These are phyloP conservation scores for Polietes domitor DNA, from an alignment of 2,888 invertebrate genomes.

Conservation along the genomic window DNA sequence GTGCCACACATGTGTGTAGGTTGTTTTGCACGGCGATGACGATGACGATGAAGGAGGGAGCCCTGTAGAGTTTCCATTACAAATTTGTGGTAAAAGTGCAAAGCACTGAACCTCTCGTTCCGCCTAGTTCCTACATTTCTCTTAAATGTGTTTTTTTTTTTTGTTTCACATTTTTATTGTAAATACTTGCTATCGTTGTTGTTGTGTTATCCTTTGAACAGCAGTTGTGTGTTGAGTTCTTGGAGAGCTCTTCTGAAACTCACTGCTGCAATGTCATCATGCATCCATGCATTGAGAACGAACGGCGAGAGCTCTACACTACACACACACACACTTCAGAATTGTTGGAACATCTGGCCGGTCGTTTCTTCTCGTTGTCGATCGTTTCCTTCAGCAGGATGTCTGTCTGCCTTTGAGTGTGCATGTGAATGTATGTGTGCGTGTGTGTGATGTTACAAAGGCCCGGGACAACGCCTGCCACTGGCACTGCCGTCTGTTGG, in stretches of 20 bases:
- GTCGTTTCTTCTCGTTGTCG: not conserved
- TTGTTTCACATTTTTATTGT: not conserved
- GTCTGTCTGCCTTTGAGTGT: not conserved
- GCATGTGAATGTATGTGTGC: not conserved
- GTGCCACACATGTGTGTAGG: no score
- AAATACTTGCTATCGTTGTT: not conserved
- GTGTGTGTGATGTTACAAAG: conserved; percentile 24
- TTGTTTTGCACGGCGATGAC: no score
- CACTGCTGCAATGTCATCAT: not conserved
- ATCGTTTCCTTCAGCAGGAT: conserved; percentile 27
- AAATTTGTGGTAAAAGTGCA: not conserved
- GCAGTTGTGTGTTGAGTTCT: conserved; percentile 27
- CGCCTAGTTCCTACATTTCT: not conserved
- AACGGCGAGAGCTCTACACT: not conserved
- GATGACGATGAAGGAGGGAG: no score
- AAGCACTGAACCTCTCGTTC: not conserved
- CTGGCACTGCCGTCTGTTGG: conserved; percentile 12
- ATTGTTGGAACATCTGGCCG: conserved; percentile 25
- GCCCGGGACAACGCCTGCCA: conserved; percentile 47
- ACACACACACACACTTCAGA: not conserved
- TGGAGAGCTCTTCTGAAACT: not conserved
- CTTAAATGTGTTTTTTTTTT: not conserved
- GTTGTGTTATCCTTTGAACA: conserved; percentile 1
- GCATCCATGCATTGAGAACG: not conserved
- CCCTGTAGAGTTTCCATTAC: not conserved